Conservation (phyloP, 53 echinoderm and acorn worm species). For the Hippasteria phrygiana region DNA sequence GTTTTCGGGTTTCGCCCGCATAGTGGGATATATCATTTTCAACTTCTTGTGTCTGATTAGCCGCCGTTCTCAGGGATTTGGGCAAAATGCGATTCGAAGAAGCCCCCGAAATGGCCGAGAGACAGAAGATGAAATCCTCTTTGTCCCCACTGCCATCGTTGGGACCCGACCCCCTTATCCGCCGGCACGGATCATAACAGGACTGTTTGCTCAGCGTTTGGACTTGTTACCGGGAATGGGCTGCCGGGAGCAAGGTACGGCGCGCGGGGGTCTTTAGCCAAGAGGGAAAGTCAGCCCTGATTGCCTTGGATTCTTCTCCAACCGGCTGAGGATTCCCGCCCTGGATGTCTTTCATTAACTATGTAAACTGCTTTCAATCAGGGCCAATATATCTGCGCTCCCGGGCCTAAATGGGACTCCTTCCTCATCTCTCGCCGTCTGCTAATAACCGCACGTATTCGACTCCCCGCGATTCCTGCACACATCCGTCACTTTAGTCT, state of each 20-base stretch:
- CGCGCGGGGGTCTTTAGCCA: not conserved
- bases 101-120: not conserved
- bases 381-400: constrained; percentile 24
- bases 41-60: constrained; percentile 1
- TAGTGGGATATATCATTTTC: constrained; percentile 9
- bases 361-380: constrained; percentile 65
- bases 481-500: constrained; percentile 38
- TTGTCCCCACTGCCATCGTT: constrained; percentile 1
- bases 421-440: constrained; percentile 22
- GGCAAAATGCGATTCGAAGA: constrained; percentile 27
- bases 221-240: constrained; percentile 23
- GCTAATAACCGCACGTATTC: too few relatives aligned
- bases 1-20: not conserved
- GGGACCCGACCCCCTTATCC: not conserved
- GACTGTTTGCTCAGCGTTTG: constrained; percentile 21
- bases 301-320: constrained; percentile 11
- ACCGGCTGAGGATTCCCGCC: constrained; percentile 1
- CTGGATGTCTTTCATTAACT: constrained; percentile 59
- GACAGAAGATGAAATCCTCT: constrained; percentile 24
- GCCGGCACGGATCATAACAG: not conserved
- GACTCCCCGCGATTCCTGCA: too few relatives aligned
- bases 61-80: constrained; percentile 1
- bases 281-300: constrained; percentile 8
- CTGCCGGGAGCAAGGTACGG: not conserved
- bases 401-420: not conserved